Evolutionary conservation across 1,140 invertebrate genomes (phyloP), one percentile per base, ranked within the genome.

Genomic region (Brachionus rotundiformis): DNA sequence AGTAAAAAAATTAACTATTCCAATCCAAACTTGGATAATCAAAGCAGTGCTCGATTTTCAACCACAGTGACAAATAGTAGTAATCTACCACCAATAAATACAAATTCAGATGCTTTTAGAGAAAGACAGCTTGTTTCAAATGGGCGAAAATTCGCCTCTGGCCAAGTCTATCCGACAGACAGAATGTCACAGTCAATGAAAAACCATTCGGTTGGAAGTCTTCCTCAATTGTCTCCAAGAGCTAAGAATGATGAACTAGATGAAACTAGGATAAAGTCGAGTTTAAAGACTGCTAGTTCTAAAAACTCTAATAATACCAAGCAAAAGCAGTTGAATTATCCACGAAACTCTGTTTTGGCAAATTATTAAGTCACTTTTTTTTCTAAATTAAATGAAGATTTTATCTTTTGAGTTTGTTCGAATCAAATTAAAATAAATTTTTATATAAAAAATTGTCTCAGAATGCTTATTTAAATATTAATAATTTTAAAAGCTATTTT

Each of bases 241-340:
- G 36, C 63, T 36, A 68, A 68, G 36, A 68, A 19, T 68, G 29
- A 54, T 8, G 16, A 19, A 7, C 7, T 19, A 23, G 7, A 19
- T 54, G 47, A 54, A 19, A 25, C 61, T 0, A 63, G 29, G 2
- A 4, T 29, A 0, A 63, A 63, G 3, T 63, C 61, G 11, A 63
- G 27, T 63, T 54, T 19, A 0, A 63, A 63, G n/a, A 29, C 61
- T 29, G 61, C 10, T 27, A 33, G 8, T n/a, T 29, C 25, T 63
- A 63, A 63, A 63, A 63, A 63, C 29, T 63, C 61, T 19, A 54
- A 54, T 11, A 31, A 68, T 6, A 16, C 63, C 8, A n/a, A 68
- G 0, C 11, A 31, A 19, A 68, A 36, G 16, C 63, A 19, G 5
- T 36, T 68, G 23, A 33, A 33, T 68, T 68, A 68, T 68, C 63